Conservation (phyloP, 2,888 invertebrate genomes). For the Icerya purchasi region DNA sequence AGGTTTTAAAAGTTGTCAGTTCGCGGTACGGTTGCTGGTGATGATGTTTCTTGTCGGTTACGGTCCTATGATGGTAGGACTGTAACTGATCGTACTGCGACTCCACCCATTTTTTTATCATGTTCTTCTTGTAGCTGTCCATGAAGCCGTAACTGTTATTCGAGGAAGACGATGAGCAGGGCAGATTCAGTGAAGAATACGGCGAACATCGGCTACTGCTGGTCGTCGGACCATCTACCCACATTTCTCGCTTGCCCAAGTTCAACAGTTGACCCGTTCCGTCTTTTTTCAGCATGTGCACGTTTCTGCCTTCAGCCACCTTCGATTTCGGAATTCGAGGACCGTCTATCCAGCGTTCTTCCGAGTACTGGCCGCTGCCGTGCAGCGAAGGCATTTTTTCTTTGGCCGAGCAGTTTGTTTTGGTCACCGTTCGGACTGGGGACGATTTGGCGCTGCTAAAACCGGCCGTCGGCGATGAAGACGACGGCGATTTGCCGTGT, state of each 20-base stretch:
- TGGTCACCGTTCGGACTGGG: constrained; percentile 27
- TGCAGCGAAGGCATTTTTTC: constrained; percentile 26
- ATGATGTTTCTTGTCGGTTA: neutral
- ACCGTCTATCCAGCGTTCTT: constrained; percentile 93
- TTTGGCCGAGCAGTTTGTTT: constrained; percentile 19
- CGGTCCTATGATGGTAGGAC: neutral
- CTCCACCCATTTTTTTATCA: constrained; percentile 85
- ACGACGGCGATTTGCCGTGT: neutral
- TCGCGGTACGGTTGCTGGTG: constrained; percentile 28
- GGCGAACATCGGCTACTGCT: constrained; percentile 20
- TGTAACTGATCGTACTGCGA: constrained; percentile 61
- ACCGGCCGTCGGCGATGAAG: constrained; percentile 20
- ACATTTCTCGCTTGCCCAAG: constrained; percentile 44
- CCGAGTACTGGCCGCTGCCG: constrained; percentile 22
- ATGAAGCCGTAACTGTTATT: constrained; percentile 67
- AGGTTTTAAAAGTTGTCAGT: constrained; percentile 39
- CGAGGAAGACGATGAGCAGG: neutral
- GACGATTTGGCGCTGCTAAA: constrained; percentile 34
- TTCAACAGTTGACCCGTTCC: constrained; percentile 4
- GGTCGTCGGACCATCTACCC: constrained; percentile 81
- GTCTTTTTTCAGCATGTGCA: constrained; percentile 15
- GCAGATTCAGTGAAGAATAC: neutral
- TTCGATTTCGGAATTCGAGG: constrained; percentile 69
- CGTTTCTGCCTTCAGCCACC: constrained; percentile 47
- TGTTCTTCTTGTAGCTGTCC: constrained; percentile 78